Evolutionary conservation across 2,113 vertebrate species (phyloP), one percentile per base, ranked within the genome.

Genomic region (Gallinago paraguaiae): DNA sequence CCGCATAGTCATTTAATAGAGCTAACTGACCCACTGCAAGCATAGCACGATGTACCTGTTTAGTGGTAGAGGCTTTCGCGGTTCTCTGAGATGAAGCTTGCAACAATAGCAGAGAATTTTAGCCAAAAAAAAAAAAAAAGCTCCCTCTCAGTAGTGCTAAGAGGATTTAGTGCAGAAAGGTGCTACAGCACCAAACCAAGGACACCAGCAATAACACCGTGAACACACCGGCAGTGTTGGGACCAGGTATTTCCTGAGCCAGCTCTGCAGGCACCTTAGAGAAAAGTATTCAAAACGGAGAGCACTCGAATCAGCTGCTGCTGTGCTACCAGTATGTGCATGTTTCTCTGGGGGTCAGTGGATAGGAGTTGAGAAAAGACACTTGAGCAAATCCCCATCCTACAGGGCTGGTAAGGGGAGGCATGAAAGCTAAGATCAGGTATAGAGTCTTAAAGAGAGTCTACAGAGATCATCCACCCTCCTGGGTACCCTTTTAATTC

Each of bases 191-290:
- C 19, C 7, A 13, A 67, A 10, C 11, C 25, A 5, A 7, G 1
- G 4, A 5, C 72, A 56, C 50, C 51, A 31, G 48, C 31, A 54
- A 2, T 30, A 33, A 9, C 3, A 4, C 1, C 1, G 3, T 4
- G 24, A 63, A 45, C 0, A 0, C 11, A 19, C 6, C 0, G 4
- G 10, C 35, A 5, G 41, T 14, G 51, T 9, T 1, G 0, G 23
- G 30, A 78, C 30, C 20, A 46, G 15, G 13, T 30, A 5, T 41
- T 41, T 53, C n/a, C 50, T 23, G 59, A 53, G 57, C 28, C 78
- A 35, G 33, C 28, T 51, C 27, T 39, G 35, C 37, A 31, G 28
- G 3, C 13, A 30, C 19, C 7, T 39, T 22, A 3, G 43, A 45
- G 45, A 77, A 69, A 19, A 4, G 19, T 1, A 9, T 28, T 78